phyloP scores from a whole-genome alignment of 2,113 vertebrate species.

The Rhinolophus sinicus region DNA sequence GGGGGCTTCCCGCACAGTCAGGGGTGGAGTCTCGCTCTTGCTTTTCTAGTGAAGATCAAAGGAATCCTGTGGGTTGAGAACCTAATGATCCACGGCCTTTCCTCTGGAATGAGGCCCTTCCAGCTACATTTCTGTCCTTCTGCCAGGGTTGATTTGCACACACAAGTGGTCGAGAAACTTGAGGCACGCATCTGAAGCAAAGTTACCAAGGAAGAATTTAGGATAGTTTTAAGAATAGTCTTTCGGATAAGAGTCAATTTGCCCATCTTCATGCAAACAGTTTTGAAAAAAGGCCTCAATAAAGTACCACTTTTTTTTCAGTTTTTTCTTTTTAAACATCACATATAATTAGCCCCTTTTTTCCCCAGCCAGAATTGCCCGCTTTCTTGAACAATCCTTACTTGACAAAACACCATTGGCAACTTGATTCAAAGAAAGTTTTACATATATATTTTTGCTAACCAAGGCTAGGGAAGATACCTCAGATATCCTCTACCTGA shows the following conservation, averaged over 20 bases:
- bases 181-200: background rate
- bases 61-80: background rate
- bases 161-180: background rate
- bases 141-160: background rate
- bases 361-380: background rate
- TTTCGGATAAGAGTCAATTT: background rate
- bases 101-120: background rate
- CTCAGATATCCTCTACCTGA: background rate
- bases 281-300: background rate
- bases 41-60: background rate
- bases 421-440: background rate
- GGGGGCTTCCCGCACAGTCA: background rate
- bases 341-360: background rate
- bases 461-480: background rate
- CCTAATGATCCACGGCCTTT: background rate
- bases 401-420: background rate
- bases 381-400: background rate
- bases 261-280: background rate
- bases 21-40: background rate
- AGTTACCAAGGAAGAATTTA: background rate
- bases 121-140: background rate
- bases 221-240: background rate
- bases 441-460: background rate
- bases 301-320: background rate
- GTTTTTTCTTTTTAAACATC: background rate